phyloP scores from a whole-genome alignment of 2,113 vertebrate species.

The Nesoenas mayeri region DNA sequence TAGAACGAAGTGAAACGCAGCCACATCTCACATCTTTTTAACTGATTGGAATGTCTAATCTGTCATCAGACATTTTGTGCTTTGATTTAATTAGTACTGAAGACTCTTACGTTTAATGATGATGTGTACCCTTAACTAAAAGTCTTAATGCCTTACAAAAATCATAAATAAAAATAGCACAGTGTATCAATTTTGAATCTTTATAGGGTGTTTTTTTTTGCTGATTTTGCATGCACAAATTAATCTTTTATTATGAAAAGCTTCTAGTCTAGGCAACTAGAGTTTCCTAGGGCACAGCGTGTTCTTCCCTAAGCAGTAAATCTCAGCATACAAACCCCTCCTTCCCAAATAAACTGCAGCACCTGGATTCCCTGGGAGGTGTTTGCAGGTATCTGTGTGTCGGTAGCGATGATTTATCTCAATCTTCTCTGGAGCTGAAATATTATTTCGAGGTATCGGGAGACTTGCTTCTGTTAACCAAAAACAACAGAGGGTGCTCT shows the following conservation, averaged over 20 bases:
- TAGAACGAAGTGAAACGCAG: constrained; percentile 13
- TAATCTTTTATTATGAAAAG: not conserved
- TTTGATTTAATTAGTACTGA: constrained; percentile 64
- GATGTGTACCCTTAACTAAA: not conserved
- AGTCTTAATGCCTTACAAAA: not conserved
- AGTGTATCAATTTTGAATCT: not conserved
- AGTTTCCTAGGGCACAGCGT: not conserved
- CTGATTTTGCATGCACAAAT: not conserved
- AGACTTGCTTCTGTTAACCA: constrained; percentile 40
- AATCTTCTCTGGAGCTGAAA: not conserved
- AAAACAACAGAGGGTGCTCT: constrained; percentile 63
- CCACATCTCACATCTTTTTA: constrained; percentile 53
- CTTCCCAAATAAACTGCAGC: not conserved
- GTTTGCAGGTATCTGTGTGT: not conserved
- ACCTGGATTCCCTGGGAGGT: not conserved
- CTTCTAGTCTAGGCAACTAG: not conserved
- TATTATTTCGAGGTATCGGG: not conserved
- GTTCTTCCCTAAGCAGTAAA: not conserved
- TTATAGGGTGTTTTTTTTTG: not conserved
- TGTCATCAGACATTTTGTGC: constrained; percentile 58
- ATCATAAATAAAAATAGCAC: not conserved
- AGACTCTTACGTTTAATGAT: constrained; percentile 40
- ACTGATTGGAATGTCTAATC: constrained; percentile 48
- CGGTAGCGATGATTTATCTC: not conserved
- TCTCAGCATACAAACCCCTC: not conserved